Evolutionary conservation across 2,797 vertebrate genomes (phyloP).

Genomic region (Urocyon cinereoargenteus): DNA sequence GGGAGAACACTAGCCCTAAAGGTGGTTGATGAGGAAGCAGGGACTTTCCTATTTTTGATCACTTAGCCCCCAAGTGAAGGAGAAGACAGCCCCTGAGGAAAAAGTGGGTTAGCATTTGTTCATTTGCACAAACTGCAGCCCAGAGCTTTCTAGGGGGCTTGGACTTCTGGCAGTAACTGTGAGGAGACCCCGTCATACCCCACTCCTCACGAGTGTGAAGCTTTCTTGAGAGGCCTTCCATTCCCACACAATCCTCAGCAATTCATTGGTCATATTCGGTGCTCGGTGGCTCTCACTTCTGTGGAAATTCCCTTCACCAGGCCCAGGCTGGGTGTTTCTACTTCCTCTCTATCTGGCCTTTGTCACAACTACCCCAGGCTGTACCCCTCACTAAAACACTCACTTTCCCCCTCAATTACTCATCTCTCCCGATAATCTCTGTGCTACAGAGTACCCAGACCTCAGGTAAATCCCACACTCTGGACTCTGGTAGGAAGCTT

Average conservation of each 20-base stretch:
- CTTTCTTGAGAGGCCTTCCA: neutral
- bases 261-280: neutral
- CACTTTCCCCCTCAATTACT: neutral
- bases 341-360: neutral
- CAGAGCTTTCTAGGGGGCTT: neutral
- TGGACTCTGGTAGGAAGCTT: neutral
- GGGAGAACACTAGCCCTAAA: neutral
- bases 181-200: neutral
- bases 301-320: rapidly evolving
- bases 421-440: neutral
- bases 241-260: neutral
- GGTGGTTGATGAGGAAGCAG: neutral
- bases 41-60: neutral
- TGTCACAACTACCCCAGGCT: neutral
- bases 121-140: neutral
- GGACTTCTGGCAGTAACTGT: neutral
- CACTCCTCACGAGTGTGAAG: too few relatives aligned
- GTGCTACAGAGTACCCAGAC: neutral
- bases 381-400: neutral
- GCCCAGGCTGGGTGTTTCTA: neutral
- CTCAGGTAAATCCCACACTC: neutral
- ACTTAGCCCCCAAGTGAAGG: neutral
- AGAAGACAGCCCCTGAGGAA: neutral
- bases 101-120: neutral
- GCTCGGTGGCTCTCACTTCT: neutral